A percentile compares a stretch with the other conserved stretches of the same genome.
Evolutionary conservation across 2,888 invertebrate genomes (phyloP).

Genomic region (Cosmorhoe ocellata): DNA sequence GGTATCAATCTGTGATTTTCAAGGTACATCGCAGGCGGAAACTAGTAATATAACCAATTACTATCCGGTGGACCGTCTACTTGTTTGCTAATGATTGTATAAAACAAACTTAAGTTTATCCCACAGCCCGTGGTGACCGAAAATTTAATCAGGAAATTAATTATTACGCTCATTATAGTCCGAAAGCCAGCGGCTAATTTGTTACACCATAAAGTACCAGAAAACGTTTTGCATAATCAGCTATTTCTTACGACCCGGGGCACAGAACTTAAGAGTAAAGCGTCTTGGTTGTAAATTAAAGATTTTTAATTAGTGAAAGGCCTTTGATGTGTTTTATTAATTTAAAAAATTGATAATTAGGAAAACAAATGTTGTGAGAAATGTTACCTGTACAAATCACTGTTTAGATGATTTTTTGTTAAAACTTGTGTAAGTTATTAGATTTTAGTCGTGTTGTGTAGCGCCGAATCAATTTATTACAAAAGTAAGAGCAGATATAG

Average conservation of each 20-base stretch:
- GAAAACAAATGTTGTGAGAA: conserved; percentile 21
- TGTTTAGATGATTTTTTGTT: conserved; percentile 2
- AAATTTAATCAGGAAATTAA: background rate
- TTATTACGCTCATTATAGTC: conserved; percentile 2
- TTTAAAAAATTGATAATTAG: conserved; percentile 20
- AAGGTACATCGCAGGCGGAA: too few relatives aligned
- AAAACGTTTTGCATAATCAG: conserved; percentile 15
- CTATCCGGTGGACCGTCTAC: too few relatives aligned
- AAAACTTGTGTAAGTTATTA: background rate
- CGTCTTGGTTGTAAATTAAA: conserved; percentile 19
- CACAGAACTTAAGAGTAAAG: conserved; percentile 13
- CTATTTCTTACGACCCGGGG: conserved; percentile 5
- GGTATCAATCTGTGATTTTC: too few relatives aligned
- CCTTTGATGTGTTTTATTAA: conserved; percentile 25
- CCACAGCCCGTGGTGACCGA: background rate
- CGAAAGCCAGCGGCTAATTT: conserved; percentile 8
- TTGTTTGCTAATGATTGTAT: too few relatives aligned
- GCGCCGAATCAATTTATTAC: too few relatives aligned
- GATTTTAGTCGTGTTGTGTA: too few relatives aligned
- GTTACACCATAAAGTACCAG: conserved; percentile 6
- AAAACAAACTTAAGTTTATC: too few relatives aligned
- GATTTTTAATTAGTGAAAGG: conserved; percentile 23
- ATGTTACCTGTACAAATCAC: conserved; percentile 24
- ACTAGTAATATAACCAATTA: too few relatives aligned
- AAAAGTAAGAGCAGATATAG: too few relatives aligned